Evolutionary conservation across 1,140 invertebrate species (phyloP).

Genomic region (Papilio xuthus): DNA sequence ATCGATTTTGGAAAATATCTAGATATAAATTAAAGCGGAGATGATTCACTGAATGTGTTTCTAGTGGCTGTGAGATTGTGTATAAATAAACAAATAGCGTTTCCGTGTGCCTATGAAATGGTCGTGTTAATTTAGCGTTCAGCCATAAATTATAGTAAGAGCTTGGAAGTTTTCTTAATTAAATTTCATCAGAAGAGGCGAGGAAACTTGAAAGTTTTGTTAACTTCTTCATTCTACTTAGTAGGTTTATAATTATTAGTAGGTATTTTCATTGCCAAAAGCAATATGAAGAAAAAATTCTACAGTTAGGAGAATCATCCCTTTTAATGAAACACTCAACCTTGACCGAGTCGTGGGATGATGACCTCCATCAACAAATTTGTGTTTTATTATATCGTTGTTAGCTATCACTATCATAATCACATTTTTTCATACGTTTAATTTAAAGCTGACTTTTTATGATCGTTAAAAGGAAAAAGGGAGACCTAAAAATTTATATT

Average conservation of each 20-base stretch:
- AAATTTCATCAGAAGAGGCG: conserved; percentile 18
- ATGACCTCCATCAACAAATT: conserved; percentile 53
- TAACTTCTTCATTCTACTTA: background rate
- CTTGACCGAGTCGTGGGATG: conserved; percentile 68
- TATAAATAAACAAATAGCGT: conserved; percentile 38
- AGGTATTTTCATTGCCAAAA: background rate
- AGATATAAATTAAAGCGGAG: conserved; percentile 10
- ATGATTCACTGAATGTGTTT: conserved; percentile 33
- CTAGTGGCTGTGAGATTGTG: conserved; percentile 8
- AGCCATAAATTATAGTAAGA: conserved; percentile 27
- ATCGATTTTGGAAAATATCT: conserved; percentile 21
- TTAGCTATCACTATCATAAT: conserved; percentile 16
- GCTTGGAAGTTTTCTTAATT: conserved; percentile 31
- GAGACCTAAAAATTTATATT: conserved; percentile 16
- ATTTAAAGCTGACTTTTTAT: background rate
- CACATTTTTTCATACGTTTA: background rate
- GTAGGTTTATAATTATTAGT: background rate
- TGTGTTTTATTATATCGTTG: conserved; percentile 27
- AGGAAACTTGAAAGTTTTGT: conserved; percentile 1
- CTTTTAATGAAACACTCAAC: conserved; percentile 52
- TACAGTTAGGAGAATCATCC: conserved; percentile 39
- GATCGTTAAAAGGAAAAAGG: background rate
- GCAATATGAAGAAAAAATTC: background rate
- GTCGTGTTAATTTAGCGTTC: conserved; percentile 27
- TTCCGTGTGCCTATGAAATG: conserved; percentile 31